Conservation (phyloP, 2,113 vertebrate species). For the Tetrao urogallus region DNA sequence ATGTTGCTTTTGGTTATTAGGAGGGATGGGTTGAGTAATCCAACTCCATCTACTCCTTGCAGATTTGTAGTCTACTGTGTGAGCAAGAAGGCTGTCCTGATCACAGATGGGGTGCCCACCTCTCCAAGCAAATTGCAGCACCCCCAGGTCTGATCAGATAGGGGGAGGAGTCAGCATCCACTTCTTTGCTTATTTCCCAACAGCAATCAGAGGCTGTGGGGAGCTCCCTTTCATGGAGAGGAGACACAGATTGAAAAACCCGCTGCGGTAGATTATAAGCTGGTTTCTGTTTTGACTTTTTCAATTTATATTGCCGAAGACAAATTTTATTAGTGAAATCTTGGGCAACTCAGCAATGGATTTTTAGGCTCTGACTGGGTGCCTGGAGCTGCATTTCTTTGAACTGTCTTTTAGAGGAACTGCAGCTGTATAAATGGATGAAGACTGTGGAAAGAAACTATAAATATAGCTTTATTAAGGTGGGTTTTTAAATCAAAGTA, state of each 20-base stretch:
- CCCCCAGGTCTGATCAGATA: neutral
- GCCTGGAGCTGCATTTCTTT: conserved; percentile 59
- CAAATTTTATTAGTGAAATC: conserved; percentile 50
- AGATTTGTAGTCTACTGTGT: neutral
- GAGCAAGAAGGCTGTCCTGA: neutral
- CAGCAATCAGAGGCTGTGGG: neutral
- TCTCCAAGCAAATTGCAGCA: neutral
- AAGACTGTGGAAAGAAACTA: conserved; percentile 65
- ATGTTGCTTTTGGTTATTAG: neutral
- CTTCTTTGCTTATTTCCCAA: conserved; percentile 22
- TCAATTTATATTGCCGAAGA: conserved; percentile 32
- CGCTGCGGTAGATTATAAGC: neutral
- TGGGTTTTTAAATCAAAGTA: conserved; percentile 54
- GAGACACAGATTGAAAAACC: neutral
- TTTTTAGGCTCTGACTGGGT: conserved; percentile 58
- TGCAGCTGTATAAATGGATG: conserved; percentile 65
- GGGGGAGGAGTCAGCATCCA: conserved; percentile 18
- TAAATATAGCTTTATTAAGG: conserved; percentile 63
- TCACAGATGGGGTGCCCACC: neutral
- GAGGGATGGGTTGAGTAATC: neutral
- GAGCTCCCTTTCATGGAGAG: neutral
- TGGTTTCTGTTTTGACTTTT: conserved; percentile 47
- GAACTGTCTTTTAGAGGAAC: conserved; percentile 59
- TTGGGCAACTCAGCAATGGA: conserved; percentile 43
- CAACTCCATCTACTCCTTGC: neutral